Percentiles rank a stretch among this genome's conserved stretches.
phyloP scores from a whole-genome alignment of 2,797 vertebrate species.

The Platalea minor region DNA sequence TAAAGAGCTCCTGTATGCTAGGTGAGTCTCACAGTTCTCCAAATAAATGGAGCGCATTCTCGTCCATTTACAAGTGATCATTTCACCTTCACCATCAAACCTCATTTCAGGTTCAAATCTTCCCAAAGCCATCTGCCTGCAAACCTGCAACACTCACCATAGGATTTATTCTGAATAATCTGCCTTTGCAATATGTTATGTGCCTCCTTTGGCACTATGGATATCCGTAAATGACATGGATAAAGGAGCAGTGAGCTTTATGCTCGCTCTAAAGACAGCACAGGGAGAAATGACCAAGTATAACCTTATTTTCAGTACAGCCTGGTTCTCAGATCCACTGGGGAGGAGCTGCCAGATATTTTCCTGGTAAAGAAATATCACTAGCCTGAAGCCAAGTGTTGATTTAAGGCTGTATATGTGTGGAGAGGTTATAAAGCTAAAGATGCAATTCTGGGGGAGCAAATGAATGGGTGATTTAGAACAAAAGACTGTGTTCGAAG shows the following conservation, averaged over 20 bases:
- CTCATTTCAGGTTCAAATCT: not conserved
- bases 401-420: not conserved
- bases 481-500: not conserved
- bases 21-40: not conserved
- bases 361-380: constrained; percentile 25
- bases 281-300: not conserved
- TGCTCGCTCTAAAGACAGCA: not conserved
- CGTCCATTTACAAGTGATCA: not conserved
- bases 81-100: not conserved
- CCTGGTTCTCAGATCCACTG: not conserved
- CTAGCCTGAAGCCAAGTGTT: not conserved
- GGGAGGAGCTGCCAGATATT: constrained; percentile 12
- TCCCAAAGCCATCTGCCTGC: not conserved
- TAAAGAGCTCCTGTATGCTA: not conserved
- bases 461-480: not conserved
- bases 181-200: not conserved
- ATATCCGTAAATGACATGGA: not conserved
- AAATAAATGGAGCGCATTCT: not conserved
- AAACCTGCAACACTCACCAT: not conserved
- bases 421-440: constrained; percentile 5
- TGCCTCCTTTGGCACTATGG: not conserved
- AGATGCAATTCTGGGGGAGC: not conserved
- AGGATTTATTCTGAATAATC: not conserved
- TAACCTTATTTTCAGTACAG: constrained; percentile 6
- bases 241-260: not conserved